Evolutionary conservation across 2,888 invertebrate species (phyloP).

Genomic region (Panzeria rudis): DNA sequence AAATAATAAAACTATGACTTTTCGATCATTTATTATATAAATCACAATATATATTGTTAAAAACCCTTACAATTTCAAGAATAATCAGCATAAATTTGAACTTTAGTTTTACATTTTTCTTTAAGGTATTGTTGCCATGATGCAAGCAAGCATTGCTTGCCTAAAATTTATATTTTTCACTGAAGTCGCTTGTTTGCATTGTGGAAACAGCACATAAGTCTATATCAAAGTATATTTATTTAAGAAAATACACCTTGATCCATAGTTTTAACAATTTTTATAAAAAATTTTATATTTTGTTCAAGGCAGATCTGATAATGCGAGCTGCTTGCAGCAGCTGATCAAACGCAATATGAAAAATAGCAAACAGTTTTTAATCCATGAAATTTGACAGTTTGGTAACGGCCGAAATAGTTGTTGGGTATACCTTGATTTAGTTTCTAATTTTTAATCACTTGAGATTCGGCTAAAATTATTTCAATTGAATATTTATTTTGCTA

Average conservation of each 20-base stretch:
- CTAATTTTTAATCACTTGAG: background rate
- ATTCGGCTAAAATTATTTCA: background rate
- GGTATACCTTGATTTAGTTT: background rate
- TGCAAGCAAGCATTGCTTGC: too few species aligned
- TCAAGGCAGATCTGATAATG: background rate
- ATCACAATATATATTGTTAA: background rate
- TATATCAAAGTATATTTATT: too few species aligned
- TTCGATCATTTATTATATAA: background rate
- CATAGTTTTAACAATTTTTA: too few species aligned
- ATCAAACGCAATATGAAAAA: background rate
- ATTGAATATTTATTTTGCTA: background rate
- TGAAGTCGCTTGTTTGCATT: too few species aligned
- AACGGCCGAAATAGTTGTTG: background rate
- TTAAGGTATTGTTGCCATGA: too few species aligned
- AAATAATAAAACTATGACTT: conserved; percentile 26
- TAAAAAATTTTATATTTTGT: background rate
- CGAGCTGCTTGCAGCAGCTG: background rate
- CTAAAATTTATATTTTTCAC: too few species aligned
- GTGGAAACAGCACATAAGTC: too few species aligned
- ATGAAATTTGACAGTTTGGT: background rate
- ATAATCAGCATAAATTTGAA: background rate
- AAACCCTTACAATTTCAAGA: background rate
- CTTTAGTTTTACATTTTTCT: background rate
- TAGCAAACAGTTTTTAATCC: background rate
- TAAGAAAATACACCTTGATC: too few species aligned